Percentiles rank a stretch among this genome's conserved stretches.
Conservation (phyloP, 2,113 vertebrate species). For the Syngnathus scovelli region DNA sequence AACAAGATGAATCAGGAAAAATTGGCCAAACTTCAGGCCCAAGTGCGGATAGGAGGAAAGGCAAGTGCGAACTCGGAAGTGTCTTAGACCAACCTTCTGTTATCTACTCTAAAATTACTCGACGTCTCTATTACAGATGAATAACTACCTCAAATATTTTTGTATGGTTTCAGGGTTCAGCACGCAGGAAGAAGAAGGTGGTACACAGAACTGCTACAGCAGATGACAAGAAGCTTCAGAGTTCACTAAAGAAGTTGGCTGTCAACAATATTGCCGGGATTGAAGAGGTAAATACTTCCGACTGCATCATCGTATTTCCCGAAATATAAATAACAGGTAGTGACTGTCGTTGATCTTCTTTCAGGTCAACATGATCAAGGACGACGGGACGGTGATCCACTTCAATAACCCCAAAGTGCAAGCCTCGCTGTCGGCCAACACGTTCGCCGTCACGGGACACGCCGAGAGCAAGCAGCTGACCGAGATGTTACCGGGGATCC, state of each 20-base stretch:
- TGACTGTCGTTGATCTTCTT: neutral
- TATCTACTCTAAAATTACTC: too few species aligned
- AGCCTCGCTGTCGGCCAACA: slow-evolving; percentile 95
- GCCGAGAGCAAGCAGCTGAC: slow-evolving; percentile 97
- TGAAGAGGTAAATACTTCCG: slow-evolving; percentile 80
- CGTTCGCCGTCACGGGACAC: slow-evolving; percentile 95
- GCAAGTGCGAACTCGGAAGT: slow-evolving; percentile 52
- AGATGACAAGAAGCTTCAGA: slow-evolving; percentile 98
- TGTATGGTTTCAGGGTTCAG: slow-evolving; percentile 78
- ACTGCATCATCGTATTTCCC: neutral
- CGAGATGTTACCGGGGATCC: slow-evolving; percentile 98
- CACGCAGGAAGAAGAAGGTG: slow-evolving; percentile 99
- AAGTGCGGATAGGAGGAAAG: slow-evolving; percentile 99
- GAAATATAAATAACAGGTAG: neutral
- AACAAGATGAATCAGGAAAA: slow-evolving; percentile 95
- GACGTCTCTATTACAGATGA: too few species aligned
- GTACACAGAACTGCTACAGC: slow-evolving; percentile 97
- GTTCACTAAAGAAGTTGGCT: slow-evolving; percentile 94
- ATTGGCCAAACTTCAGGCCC: slow-evolving; percentile 94
- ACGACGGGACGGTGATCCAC: slow-evolving; percentile 97
- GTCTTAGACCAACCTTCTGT: neutral
- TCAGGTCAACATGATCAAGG: slow-evolving; percentile 99
- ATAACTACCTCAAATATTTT: neutral
- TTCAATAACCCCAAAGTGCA: slow-evolving; percentile 99
- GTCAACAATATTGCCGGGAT: slow-evolving; percentile 98